A percentile compares a stretch with the other conserved stretches of the same genome.
Conservation (phyloP, 2,113 vertebrate species). For the Podocnemis expansa region DNA sequence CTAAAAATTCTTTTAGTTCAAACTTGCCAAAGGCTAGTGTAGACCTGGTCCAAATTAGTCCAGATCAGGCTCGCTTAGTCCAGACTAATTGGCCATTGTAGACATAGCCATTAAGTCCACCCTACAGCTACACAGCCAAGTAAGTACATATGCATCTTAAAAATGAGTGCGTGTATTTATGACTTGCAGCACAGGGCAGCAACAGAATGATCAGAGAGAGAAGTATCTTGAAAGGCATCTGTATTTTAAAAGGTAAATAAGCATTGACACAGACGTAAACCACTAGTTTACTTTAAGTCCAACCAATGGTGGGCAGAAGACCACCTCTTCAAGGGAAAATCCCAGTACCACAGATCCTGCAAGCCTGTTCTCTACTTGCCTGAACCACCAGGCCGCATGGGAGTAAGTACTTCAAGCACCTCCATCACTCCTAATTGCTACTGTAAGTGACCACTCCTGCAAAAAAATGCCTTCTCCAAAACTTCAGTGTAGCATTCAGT, state of each 20-base stretch:
- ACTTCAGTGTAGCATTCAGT: rapidly evolving
- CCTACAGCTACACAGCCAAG: rapidly evolving
- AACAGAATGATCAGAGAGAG: not conserved
- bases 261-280: not conserved
- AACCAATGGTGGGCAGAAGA: not conserved
- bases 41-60: too few relatives aligned
- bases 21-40: too few relatives aligned
- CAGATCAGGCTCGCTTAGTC: too few relatives aligned
- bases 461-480: not conserved
- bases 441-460: not conserved
- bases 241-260: not conserved
- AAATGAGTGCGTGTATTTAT: not conserved
- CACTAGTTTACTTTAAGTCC: rapidly evolving
- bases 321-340: not conserved
- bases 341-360: not conserved
- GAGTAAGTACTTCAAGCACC: rapidly evolving
- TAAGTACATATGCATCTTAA: rapidly evolving
- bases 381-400: not conserved
- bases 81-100: too few relatives aligned
- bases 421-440: not conserved
- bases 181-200: not conserved
- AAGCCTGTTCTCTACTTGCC: not conserved
- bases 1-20: too few relatives aligned
- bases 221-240: not conserved
- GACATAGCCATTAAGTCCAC: too few relatives aligned